phyloP scores from a whole-genome alignment of 2,888 invertebrate species.

The Callyntrura sp. region DNA sequence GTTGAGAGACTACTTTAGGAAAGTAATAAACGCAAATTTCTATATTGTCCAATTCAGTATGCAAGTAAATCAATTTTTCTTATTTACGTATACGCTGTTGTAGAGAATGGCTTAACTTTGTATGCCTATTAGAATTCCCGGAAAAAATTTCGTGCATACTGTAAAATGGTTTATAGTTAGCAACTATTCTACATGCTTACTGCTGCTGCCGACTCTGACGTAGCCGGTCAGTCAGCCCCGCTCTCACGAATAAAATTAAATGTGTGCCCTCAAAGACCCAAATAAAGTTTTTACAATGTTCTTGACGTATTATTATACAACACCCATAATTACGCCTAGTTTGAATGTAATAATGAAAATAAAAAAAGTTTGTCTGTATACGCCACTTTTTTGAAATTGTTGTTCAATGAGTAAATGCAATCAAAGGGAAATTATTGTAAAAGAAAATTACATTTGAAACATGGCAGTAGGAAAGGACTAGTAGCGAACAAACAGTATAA shows the following conservation, averaged over 20 bases:
- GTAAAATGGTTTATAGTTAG: too few species aligned
- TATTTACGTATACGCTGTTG: background rate
- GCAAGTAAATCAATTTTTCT: too few species aligned
- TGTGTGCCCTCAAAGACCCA: slow-evolving; percentile 21
- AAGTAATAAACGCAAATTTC: too few species aligned
- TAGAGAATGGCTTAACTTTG: too few species aligned
- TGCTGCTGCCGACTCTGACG: background rate
- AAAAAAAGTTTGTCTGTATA: slow-evolving; percentile 50
- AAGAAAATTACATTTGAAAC: slow-evolving; percentile 61
- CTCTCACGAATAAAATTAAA: background rate
- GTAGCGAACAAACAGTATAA: slow-evolving; percentile 47
- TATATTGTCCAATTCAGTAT: too few species aligned
- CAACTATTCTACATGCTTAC: background rate
- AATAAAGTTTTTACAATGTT: slow-evolving; percentile 44
- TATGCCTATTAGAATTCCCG: too few species aligned
- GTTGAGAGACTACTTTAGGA: too few species aligned
- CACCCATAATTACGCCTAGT: slow-evolving; percentile 55
- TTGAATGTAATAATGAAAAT: slow-evolving; percentile 48
- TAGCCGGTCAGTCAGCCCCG: background rate
- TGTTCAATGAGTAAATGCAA: slow-evolving; percentile 57
- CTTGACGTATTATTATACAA: slow-evolving; percentile 54
- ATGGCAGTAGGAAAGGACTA: slow-evolving; percentile 2
- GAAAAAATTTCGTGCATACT: too few species aligned
- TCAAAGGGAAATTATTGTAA: slow-evolving; percentile 61
- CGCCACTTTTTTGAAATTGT: slow-evolving; percentile 47